Evolutionary conservation across 2,797 vertebrate species (phyloP).

Genomic region (Cryptoprocta ferox): DNA sequence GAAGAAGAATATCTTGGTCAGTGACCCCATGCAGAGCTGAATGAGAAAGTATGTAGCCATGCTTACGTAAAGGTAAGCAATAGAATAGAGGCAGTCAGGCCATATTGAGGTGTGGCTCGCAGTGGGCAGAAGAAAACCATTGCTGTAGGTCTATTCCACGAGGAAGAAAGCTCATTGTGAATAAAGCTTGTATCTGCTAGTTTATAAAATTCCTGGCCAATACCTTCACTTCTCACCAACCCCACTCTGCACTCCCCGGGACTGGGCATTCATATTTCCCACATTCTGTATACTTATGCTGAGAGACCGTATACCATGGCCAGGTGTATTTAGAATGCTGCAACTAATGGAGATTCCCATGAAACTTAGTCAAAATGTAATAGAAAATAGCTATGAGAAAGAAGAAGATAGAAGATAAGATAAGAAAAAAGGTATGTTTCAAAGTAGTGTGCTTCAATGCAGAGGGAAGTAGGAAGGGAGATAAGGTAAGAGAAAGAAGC

Average conservation of each 20-base stretch:
- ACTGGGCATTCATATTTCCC: neutral
- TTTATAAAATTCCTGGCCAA: neutral
- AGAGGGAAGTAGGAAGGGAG: constrained; percentile 2
- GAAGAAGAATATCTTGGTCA: constrained; percentile 31
- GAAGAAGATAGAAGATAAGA: constrained; percentile 72
- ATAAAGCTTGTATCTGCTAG: neutral
- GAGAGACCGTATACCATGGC: neutral
- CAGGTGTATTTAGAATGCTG: constrained; percentile 5
- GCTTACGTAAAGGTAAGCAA: neutral
- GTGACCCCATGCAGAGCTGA: constrained; percentile 27
- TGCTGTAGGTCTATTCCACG: neutral
- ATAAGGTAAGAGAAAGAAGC: constrained; percentile 60
- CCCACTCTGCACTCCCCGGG: neutral
- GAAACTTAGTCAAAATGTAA: constrained; percentile 60
- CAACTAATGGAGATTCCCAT: constrained; percentile 49
- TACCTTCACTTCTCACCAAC: neutral
- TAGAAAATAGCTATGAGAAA: constrained; percentile 62
- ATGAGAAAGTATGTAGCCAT: neutral
- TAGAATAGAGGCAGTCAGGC: neutral
- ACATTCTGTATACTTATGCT: neutral
- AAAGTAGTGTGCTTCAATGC: constrained; percentile 65
- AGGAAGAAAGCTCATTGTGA: neutral
- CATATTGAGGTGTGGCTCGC: neutral
- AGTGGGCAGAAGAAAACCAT: neutral
- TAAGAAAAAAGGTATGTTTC: constrained; percentile 69